phyloP scores from a whole-genome alignment of 2,113 vertebrate species.

The Periophthalmus modestus region DNA sequence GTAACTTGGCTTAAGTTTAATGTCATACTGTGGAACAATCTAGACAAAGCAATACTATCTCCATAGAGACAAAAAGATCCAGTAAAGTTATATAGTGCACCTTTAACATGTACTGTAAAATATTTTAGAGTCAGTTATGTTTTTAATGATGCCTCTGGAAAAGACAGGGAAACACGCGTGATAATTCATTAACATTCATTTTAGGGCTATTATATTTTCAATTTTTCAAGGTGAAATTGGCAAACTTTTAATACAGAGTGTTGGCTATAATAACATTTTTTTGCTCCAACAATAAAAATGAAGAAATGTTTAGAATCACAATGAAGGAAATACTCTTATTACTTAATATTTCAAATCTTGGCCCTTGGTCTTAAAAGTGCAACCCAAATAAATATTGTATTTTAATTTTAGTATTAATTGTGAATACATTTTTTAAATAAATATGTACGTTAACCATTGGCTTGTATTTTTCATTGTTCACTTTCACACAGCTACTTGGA shows the following conservation, averaged over 20 bases:
- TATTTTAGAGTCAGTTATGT: background rate
- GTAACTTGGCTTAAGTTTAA: too few relatives aligned
- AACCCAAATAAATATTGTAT: background rate
- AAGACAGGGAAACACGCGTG: too few relatives aligned
- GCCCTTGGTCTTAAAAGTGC: background rate
- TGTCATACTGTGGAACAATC: background rate
- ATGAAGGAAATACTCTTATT: background rate
- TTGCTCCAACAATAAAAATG: background rate
- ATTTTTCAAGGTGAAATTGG: background rate
- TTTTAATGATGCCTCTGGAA: background rate
- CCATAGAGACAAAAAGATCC: too few relatives aligned
- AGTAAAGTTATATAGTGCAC: too few relatives aligned
- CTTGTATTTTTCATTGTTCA: too few relatives aligned
- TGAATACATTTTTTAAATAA: background rate
- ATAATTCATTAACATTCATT: too few relatives aligned
- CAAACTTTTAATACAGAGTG: background rate
- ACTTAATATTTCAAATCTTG: background rate
- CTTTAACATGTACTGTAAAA: background rate
- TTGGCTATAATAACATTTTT: background rate
- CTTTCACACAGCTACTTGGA: too few relatives aligned
- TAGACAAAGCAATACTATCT: background rate
- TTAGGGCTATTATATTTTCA: too few relatives aligned
- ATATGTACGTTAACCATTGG: background rate
- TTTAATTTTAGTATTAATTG: background rate
- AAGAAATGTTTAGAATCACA: background rate